Evolutionary conservation across 2,113 vertebrate species (phyloP).

Genomic region (Theristicus caerulescens): DNA sequence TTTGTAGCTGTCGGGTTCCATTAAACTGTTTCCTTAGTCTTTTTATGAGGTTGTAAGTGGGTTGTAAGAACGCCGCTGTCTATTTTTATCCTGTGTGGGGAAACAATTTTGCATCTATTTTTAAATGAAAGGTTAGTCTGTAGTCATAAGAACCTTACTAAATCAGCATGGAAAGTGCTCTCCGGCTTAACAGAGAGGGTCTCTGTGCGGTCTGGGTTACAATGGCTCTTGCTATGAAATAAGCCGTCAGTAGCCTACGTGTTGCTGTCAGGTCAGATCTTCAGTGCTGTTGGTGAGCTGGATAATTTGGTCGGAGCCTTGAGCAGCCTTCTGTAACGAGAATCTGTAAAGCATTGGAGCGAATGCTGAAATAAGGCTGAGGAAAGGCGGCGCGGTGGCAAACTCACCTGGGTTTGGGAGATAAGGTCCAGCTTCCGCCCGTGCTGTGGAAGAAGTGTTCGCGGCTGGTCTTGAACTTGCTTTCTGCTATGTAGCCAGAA

Average conservation of each 20-base stretch:
- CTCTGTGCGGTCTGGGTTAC: neutral
- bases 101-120: slow-evolving; percentile 28
- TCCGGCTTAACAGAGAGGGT: neutral
- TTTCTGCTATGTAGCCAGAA: neutral
- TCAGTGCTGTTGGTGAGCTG: neutral
- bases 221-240: neutral
- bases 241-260: neutral
- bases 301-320: neutral
- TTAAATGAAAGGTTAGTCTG: slow-evolving; percentile 38
- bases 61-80: neutral
- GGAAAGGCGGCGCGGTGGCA: neutral
- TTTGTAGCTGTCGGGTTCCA: neutral
- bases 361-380: neutral
- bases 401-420: neutral
- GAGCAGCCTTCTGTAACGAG: neutral
- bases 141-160: slow-evolving; percentile 10
- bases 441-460: neutral
- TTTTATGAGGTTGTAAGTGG: slow-evolving; percentile 2
- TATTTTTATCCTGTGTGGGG: slow-evolving; percentile 35
- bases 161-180: neutral
- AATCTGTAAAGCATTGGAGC: neutral
- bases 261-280: slow-evolving; percentile 1
- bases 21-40: slow-evolving; percentile 10
- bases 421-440: neutral
- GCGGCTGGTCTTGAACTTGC: neutral